Base-by-base conservation (phyloP, 2,113 vertebrate genomes). In the Tupaia tana region DNA sequence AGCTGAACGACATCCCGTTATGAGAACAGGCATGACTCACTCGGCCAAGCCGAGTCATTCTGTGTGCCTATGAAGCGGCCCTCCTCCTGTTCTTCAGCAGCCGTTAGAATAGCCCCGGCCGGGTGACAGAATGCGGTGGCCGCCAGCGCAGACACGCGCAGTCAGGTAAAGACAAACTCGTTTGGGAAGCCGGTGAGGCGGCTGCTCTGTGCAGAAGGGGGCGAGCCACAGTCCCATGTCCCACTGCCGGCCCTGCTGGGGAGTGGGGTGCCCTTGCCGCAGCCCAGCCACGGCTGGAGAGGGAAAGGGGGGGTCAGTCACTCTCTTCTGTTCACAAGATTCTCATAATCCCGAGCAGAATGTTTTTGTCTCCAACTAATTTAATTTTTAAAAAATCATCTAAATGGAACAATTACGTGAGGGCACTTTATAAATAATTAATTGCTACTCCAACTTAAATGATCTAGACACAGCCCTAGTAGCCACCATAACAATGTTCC, bases 381-480 rank as follows among this genome's bases (percentile, higher is more conserved):
- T 93, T 69, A 91, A 63, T 66, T 77, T 89, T 71, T 13, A 56
- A 81, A 75, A 89, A 91, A 80, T 29, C 67, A 85, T 86, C 58
- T 90, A 91, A 78, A 64, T 59, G n/a, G 84, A 92, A 94, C 67
- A 90, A 73, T 59, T 86, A 71, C 58, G 58, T 64, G 77, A 81
- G 70, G 87, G n/a, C 25, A 87, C 56, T 84, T 93, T 78, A 87
- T 67, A 90, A 89, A 89, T 80, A 93, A 80, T 59, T 78, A 91
- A 61, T 59, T 54, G 80, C 63, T 66, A 4, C 66, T 93, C 84
- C 56, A 24, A 86, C 84, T 34, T 80, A 73, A 93, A 67, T 22
- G 18, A 69, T 29, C 12, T 78, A 66, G n/a, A 52, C 63, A 67
- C 6, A n/a, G 54, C 6, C 58, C 67, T 24, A 9, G 71, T 13